phyloP scores from a whole-genome alignment of 2,888 invertebrate genomes.

The Ypsolopha sequella region DNA sequence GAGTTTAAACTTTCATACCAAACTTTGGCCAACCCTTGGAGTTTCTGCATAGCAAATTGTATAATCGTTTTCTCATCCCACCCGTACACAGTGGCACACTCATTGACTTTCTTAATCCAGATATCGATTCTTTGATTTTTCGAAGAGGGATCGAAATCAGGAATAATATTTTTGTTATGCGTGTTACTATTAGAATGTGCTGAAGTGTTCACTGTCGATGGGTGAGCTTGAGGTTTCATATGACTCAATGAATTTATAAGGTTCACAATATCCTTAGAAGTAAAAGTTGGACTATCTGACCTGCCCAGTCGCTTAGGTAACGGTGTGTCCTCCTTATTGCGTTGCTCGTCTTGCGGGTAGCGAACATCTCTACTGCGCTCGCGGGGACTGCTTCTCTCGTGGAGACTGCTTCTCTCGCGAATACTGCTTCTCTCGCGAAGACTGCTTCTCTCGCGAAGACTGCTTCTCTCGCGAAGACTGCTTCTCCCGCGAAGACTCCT shows the following conservation, averaged over 20 bases:
- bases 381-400: too few species aligned
- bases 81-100: too few species aligned
- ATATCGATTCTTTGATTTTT: constrained; percentile 3
- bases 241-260: not conserved
- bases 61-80: constrained; percentile 6
- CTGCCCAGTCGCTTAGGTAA: too few species aligned
- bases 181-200: not conserved
- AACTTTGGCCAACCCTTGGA: constrained; percentile 7
- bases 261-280: not conserved
- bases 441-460: too few species aligned
- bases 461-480: too few species aligned
- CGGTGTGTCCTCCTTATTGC: too few species aligned
- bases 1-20: constrained; percentile 7
- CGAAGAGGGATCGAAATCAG: not conserved
- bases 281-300: not conserved
- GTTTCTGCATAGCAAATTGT: constrained; percentile 8
- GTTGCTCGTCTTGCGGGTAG: too few species aligned
- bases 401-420: too few species aligned
- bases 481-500: too few species aligned
- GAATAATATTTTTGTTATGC: constrained; percentile 3
- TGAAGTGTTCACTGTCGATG: not conserved
- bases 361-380: too few species aligned
- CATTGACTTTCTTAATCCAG: constrained; percentile 4
- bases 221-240: not conserved
- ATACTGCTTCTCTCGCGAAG: too few species aligned